phyloP scores from a whole-genome alignment of 2,888 invertebrate genomes.

The Yponomeuta plumbellus region DNA sequence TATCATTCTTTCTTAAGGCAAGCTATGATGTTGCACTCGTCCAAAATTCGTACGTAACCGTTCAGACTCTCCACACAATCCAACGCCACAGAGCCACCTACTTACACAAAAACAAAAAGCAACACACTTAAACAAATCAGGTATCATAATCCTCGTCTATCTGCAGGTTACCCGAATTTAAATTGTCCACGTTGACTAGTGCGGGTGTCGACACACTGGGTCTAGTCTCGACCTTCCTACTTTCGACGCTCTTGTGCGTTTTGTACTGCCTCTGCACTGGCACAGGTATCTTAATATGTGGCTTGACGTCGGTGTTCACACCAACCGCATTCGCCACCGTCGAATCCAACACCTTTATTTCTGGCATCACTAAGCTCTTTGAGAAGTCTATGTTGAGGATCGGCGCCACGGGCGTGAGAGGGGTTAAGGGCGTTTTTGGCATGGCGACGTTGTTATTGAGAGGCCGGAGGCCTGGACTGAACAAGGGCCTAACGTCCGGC shows the following conservation, averaged over 20 bases:
- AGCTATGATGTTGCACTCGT: background rate
- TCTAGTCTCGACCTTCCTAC: constrained; percentile 44
- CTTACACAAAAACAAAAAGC: constrained; percentile 33
- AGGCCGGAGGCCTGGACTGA: background rate
- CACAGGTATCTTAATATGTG: constrained; percentile 31
- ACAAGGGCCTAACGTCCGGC: constrained; percentile 21
- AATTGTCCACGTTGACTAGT: constrained; percentile 51
- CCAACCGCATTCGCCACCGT: constrained; percentile 38
- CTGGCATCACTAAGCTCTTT: constrained; percentile 54
- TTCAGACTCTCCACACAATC: background rate
- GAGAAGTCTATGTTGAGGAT: constrained; percentile 66
- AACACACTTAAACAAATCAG: constrained; percentile 43
- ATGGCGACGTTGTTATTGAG: constrained; percentile 26
- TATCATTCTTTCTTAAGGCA: no score
- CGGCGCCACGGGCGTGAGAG: constrained; percentile 47
- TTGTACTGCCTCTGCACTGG: constrained; percentile 47
- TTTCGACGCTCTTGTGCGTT: constrained; percentile 35
- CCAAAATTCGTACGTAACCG: background rate
- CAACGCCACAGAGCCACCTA: background rate
- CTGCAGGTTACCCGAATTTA: constrained; percentile 62
- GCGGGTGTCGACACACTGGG: constrained; percentile 26
- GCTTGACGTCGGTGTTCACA: constrained; percentile 24
- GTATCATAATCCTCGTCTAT: constrained; percentile 75
- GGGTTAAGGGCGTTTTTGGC: constrained; percentile 32
- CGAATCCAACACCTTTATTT: constrained; percentile 59